Evolutionary conservation across 2,888 invertebrate genomes (phyloP).

Genomic region (Morpho deidamia): DNA sequence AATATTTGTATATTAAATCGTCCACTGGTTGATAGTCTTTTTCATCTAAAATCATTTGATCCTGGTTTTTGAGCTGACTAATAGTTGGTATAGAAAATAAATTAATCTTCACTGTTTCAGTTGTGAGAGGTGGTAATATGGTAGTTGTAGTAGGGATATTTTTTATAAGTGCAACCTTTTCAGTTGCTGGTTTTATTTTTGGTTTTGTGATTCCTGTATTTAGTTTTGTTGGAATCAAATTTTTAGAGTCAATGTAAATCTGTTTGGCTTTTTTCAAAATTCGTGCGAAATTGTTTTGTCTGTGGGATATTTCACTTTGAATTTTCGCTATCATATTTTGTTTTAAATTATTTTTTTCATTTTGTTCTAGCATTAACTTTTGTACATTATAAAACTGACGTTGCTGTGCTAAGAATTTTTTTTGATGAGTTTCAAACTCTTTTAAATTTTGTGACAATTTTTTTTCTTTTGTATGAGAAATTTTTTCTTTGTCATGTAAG

Average conservation of each 20-base stretch:
- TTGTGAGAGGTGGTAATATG: constrained; percentile 28
- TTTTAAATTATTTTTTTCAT: constrained; percentile 58
- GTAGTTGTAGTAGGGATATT: neutral
- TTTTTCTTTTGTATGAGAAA: constrained; percentile 42
- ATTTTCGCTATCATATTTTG: constrained; percentile 59
- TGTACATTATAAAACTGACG: constrained; percentile 61
- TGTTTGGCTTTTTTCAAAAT: constrained; percentile 61
- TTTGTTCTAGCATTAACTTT: constrained; percentile 57
- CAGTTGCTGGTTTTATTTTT: constrained; percentile 7
- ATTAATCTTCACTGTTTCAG: constrained; percentile 58
- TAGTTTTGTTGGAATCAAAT: constrained; percentile 15
- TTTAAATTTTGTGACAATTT: constrained; percentile 45
- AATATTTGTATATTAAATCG: constrained; percentile 66
- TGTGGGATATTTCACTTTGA: constrained; percentile 60
- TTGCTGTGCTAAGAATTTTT: constrained; percentile 59
- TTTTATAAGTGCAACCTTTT: constrained; percentile 11
- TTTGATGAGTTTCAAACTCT: constrained; percentile 61
- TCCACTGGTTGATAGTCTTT: constrained; percentile 60
- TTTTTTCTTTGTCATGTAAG: constrained; percentile 39
- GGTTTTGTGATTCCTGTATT: constrained; percentile 19
- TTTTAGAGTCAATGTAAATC: constrained; percentile 38
- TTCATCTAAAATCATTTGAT: constrained; percentile 54
- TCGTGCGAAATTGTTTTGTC: constrained; percentile 58
- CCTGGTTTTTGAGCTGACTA: constrained; percentile 43
- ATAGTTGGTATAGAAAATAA: constrained; percentile 50